These are phyloP conservation scores for Anoplius nigerrimus DNA, from an alignment of 2,888 invertebrate genomes.

Conservation along the genomic window DNA sequence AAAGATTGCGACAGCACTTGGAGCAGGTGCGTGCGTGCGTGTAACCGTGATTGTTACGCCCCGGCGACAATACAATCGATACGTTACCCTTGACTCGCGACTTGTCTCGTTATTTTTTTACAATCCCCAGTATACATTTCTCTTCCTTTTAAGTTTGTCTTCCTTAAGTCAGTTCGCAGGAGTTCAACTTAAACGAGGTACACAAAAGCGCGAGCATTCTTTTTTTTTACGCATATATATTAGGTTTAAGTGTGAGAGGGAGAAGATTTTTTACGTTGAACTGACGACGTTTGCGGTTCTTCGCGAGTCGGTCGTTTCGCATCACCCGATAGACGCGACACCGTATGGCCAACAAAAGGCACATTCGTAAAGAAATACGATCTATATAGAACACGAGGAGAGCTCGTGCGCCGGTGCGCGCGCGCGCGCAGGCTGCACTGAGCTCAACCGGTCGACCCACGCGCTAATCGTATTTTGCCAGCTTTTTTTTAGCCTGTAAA, in stretches of 20 bases:
- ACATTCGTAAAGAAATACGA: too few species aligned
- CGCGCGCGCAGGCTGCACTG: too few species aligned
- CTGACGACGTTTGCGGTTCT: background rate
- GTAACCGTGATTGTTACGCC: constrained; percentile 44
- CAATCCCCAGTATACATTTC: background rate
- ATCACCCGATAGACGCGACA: too few species aligned
- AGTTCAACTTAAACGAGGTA: constrained; percentile 2
- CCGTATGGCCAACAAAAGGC: too few species aligned
- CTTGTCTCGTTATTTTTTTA: constrained; percentile 24
- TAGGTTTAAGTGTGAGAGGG: background rate
- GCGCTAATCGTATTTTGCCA: too few species aligned
- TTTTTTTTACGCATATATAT: too few species aligned
- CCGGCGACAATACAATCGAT: constrained; percentile 57
- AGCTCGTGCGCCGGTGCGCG: too few species aligned
- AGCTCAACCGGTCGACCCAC: too few species aligned
- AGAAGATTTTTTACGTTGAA: background rate
- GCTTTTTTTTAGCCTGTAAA: too few species aligned
- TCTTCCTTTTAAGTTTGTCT: constrained; percentile 16
- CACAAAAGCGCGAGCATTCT: background rate
- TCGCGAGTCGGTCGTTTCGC: background rate
- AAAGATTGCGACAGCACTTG: background rate
- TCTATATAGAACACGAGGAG: too few species aligned
- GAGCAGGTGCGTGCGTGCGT: constrained; percentile 15
- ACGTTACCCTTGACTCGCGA: constrained; percentile 36
- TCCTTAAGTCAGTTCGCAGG: constrained; percentile 31